Percentiles rank a stretch among this genome's conserved stretches.
These are phyloP conservation scores for Sibirionetta formosa DNA, from an alignment of 2,797 vertebrate species.

Conservation along the genomic window DNA sequence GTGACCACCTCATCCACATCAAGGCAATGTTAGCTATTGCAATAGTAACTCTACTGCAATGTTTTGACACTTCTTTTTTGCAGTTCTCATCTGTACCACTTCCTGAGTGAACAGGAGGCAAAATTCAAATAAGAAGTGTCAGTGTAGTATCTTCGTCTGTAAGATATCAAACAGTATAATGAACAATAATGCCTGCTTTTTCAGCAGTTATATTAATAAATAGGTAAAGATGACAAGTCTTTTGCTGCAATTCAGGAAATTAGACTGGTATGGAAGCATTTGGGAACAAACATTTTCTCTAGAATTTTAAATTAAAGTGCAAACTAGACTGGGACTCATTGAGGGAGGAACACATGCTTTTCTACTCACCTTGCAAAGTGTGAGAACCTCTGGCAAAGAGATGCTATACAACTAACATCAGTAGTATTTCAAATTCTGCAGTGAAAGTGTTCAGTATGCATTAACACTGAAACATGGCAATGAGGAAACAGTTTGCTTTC, in stretches of 20 bases:
- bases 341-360: background rate
- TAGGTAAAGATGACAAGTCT: background rate
- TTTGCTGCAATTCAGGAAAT: background rate
- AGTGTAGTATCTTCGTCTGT: background rate
- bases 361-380: background rate
- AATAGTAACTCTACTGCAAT: background rate
- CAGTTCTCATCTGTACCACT: background rate
- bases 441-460: background rate
- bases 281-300: background rate
- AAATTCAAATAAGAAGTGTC: background rate
- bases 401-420: background rate
- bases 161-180: background rate
- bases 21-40: background rate
- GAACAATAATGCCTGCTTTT: background rate
- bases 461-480: accelerated
- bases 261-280: background rate
- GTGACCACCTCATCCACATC: no score
- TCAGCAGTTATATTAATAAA: background rate
- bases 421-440: background rate
- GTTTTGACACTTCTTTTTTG: background rate
- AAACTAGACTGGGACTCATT: background rate
- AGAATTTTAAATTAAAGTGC: background rate
- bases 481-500: background rate
- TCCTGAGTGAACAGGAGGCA: background rate
- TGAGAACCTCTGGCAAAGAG: background rate